A percentile compares a stretch with the other conserved stretches of the same genome.
These are phyloP conservation scores for Conus ventricosus DNA, from an alignment of 1,140 invertebrate genomes.

Conservation along the genomic window DNA sequence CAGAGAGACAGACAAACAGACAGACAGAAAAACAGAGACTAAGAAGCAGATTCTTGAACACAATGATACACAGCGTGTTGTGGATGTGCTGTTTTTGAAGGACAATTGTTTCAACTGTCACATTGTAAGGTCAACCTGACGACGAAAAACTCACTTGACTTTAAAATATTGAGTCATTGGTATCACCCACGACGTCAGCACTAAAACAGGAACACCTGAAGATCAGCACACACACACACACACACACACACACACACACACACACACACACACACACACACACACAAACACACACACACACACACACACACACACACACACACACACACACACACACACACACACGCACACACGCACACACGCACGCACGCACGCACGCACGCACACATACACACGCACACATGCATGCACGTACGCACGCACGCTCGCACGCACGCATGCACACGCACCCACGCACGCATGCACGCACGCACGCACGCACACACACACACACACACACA, in stretches of 20 bases:
- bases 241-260: constrained; percentile 6
- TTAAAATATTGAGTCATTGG: constrained; percentile 71
- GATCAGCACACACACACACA: constrained; percentile 13
- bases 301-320: not conserved
- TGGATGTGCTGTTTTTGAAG: too few species aligned
- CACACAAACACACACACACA: constrained; percentile 21
- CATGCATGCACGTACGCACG: too few species aligned
- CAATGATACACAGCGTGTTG: too few species aligned
- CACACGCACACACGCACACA: too few species aligned
- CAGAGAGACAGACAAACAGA: too few species aligned
- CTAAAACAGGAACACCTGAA: constrained; percentile 79
- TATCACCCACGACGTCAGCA: constrained; percentile 84
- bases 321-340: not conserved
- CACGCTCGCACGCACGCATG: not conserved
- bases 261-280: constrained; percentile 1
- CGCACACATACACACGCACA: too few species aligned
- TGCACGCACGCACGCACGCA: not conserved
- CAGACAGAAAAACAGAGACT: too few species aligned
- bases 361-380: too few species aligned
- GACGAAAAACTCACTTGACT: constrained; percentile 69
- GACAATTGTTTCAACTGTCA: too few species aligned
- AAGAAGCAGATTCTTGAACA: too few species aligned
- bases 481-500: not conserved
- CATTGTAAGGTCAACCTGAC: too few species aligned
- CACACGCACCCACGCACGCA: not conserved